Evolutionary conservation across 2,888 invertebrate genomes (phyloP).

Genomic region (Allophyes oxyacanthae): DNA sequence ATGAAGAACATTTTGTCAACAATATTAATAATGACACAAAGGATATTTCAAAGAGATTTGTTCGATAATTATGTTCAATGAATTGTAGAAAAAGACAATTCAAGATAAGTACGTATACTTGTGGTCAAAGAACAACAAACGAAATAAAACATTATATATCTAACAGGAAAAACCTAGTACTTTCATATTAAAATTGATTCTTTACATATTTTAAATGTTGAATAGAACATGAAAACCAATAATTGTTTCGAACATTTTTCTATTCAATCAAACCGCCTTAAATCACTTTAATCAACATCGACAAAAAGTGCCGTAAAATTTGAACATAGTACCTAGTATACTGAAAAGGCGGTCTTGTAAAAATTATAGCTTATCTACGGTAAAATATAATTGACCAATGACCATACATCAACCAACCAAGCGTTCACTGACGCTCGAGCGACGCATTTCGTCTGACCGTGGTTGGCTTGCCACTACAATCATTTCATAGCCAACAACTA

Average conservation of each 20-base stretch:
- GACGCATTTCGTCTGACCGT: constrained; percentile 37
- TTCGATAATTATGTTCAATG: constrained; percentile 3
- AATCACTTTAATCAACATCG: constrained; percentile 14
- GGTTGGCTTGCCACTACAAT: constrained; percentile 40
- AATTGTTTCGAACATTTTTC: constrained; percentile 11
- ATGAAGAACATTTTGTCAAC: constrained; percentile 11
- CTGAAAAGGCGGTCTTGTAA: constrained; percentile 34
- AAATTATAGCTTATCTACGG: constrained; percentile 49
- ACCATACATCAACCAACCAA: constrained; percentile 54
- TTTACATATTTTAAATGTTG: not conserved
- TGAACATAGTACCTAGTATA: constrained; percentile 34
- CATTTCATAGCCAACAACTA: constrained; percentile 26
- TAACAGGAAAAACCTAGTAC: not conserved
- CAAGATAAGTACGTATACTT: not conserved
- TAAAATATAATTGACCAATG: constrained; percentile 58
- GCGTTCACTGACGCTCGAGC: constrained; percentile 47
- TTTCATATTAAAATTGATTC: too few species aligned
- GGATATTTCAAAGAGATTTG: constrained; percentile 4
- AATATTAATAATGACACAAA: constrained; percentile 12
- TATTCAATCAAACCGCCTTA: constrained; percentile 9
- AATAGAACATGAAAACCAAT: constrained; percentile 9
- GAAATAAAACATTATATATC: not conserved
- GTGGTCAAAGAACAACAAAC: constrained; percentile 1
- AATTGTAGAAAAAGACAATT: constrained; percentile 6
- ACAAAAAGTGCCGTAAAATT: constrained; percentile 41